These are phyloP conservation scores for Drosophila athabasca DNA, from an alignment of 1,140 invertebrate genomes.

Conservation along the genomic window DNA sequence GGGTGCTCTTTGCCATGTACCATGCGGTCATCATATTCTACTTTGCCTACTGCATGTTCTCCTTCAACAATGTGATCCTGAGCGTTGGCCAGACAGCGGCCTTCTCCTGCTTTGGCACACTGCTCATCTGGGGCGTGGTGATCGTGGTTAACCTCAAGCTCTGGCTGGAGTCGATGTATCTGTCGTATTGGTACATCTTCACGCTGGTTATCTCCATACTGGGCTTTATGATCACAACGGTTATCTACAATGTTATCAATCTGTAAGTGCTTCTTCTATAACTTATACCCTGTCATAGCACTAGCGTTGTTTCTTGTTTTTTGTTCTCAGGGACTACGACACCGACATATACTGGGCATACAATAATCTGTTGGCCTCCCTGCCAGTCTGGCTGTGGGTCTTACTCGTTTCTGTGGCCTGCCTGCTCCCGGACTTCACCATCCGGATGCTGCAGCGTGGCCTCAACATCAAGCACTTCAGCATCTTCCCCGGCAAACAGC, in stretches of 20 bases:
- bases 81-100: conserved; percentile 83
- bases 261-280: conserved; percentile 84
- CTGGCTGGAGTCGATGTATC: conserved; percentile 87
- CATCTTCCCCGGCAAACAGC: conserved; percentile 71
- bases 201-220: conserved; percentile 86
- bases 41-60: conserved; percentile 83
- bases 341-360: conserved; percentile 87
- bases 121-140: conserved; percentile 85
- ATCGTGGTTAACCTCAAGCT: conserved; percentile 86
- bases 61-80: conserved; percentile 81
- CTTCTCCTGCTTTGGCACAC: conserved; percentile 84
- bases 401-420: conserved; percentile 85
- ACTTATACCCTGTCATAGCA: conserved; percentile 1
- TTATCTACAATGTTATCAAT: conserved; percentile 86
- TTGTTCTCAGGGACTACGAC: conserved; percentile 84
- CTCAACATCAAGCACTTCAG: conserved; percentile 66
- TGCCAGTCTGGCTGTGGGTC: conserved; percentile 87
- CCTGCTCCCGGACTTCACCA: conserved; percentile 86
- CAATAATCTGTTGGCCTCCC: conserved; percentile 85
- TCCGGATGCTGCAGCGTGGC: conserved; percentile 67
- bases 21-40: conserved; percentile 85
- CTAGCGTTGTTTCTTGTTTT: background rate
- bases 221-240: conserved; percentile 85
- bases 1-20: conserved; percentile 86
- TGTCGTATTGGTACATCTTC: conserved; percentile 86